Evolutionary conservation across 2,113 vertebrate genomes (phyloP).

Genomic region (Cebidichthys violaceus): DNA sequence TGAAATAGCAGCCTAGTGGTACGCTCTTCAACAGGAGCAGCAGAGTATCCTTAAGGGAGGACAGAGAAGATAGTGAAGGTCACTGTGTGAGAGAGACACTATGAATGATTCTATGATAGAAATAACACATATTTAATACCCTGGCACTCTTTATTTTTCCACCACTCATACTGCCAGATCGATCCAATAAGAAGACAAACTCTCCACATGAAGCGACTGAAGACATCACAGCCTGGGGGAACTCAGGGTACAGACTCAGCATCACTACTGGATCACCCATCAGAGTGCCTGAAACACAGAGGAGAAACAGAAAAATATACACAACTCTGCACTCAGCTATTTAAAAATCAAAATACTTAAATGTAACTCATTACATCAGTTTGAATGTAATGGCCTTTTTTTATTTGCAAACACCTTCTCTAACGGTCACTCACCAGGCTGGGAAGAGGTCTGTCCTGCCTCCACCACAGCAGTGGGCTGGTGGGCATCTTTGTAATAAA

Average conservation of each 20-base stretch:
- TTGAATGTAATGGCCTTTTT: not conserved
- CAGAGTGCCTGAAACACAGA: constrained; percentile 77
- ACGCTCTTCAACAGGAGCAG: no score
- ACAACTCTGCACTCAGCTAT: not conserved
- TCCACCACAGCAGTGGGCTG: constrained; percentile 84
- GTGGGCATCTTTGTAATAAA: constrained; percentile 84
- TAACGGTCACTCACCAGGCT: constrained; percentile 73
- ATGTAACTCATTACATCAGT: not conserved
- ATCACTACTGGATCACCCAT: constrained; percentile 86
- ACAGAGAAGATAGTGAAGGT: not conserved
- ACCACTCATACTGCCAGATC: constrained; percentile 90
- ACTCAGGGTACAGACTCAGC: constrained; percentile 87
- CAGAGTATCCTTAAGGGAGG: no score
- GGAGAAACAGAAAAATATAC: no score
- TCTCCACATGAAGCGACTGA: constrained; percentile 77
- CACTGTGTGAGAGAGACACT: not conserved
- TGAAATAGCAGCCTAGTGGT: no score
- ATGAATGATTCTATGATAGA: not conserved
- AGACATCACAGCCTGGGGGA: constrained; percentile 77
- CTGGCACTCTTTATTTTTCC: no score
- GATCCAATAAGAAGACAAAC: constrained; percentile 82
- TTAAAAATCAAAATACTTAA: no score
- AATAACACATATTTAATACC: constrained; percentile 67
- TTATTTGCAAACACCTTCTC: not conserved
- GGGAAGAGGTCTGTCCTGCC: constrained; percentile 62